Evolutionary conservation across 2,888 invertebrate genomes (phyloP), one percentile per base, ranked within the genome.

Genomic region (Neocrepidodera transversa): DNA sequence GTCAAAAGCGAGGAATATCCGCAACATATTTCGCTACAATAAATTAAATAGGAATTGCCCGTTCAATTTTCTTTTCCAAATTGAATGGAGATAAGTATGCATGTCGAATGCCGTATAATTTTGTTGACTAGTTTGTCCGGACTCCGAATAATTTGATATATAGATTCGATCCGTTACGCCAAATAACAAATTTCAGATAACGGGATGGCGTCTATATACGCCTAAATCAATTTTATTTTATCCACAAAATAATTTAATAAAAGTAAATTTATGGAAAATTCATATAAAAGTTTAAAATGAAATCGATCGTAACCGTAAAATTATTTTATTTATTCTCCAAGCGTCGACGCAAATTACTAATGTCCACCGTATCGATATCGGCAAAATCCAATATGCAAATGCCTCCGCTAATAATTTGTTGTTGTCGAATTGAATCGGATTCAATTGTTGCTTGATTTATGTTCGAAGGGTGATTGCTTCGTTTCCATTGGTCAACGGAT

Each of bases 151-250:
- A 73, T 70, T 77, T 78, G 79, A 79, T 77, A 76, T 77, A 79
- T 78, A 75, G 76, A 77, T 76, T 78, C 79, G 77, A 79, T 79
- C 78, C 78, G 76, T 77, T 72, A 71, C 72, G 72, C 74, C 73
- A 77, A 77, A 78, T 78, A 78, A 77, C 78, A 78, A 77, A 75
- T 73, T 71, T 68, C 68, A 71, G 77, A 76, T 76, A 76, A 76
- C 73, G 71, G 26, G 49, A 26, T 6, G 38, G 38, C 40, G 28
- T 10, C 42, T 18, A 26, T 38, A 16, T 16, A 3, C 11, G 35
- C 32, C 23, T 20, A 35, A 53, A 53, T 53, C 35, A 53, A 53
- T 53, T 42, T 42, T 20, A 13, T 42, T 32, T 32, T n/a, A n/a
- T n/a, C n/a, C n/a, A n/a, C n/a, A n/a, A n/a, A n/a, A n/a, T n/a